Conservation (phyloP, 2,797 vertebrate species). For the Cynodonichthys magdalenae region DNA sequence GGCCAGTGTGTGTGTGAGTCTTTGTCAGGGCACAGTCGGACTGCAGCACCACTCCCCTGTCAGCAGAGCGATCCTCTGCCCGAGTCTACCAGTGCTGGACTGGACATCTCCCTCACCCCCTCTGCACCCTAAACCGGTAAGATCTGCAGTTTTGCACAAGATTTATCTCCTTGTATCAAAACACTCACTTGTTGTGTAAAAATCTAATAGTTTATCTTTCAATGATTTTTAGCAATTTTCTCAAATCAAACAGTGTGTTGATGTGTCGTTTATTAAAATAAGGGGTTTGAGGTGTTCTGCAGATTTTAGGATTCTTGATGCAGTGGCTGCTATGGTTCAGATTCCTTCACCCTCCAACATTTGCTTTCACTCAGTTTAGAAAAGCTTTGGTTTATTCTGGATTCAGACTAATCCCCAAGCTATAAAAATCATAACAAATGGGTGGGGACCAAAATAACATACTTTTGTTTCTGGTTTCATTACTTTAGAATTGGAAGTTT, state of each 20-base stretch:
- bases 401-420: conserved; percentile 12
- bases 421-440: not conserved
- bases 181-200: conserved; percentile 7
- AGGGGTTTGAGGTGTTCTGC: conserved; percentile 1
- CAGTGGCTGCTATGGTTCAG: conserved; percentile 28
- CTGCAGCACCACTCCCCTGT: conserved; percentile 68
- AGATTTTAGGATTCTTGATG: conserved; percentile 1
- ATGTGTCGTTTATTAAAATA: not conserved
- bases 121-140: conserved; percentile 59
- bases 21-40: conserved; percentile 49
- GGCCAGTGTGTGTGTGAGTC: conserved; percentile 49
- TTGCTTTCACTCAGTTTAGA: conserved; percentile 35
- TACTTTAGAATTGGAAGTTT: conserved; percentile 55
- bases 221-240: too few relatives aligned
- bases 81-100: not conserved
- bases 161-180: not conserved
- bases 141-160: not conserved
- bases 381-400: conserved; percentile 21
- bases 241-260: not conserved
- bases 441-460: not conserved
- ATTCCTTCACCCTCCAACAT: conserved; percentile 7
- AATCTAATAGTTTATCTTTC: not conserved
- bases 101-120: conserved; percentile 55
- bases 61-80: conserved; percentile 63
- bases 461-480: conserved; percentile 27